Conservation (phyloP, 2,888 invertebrate species). For the Phaedon cochleariae region DNA sequence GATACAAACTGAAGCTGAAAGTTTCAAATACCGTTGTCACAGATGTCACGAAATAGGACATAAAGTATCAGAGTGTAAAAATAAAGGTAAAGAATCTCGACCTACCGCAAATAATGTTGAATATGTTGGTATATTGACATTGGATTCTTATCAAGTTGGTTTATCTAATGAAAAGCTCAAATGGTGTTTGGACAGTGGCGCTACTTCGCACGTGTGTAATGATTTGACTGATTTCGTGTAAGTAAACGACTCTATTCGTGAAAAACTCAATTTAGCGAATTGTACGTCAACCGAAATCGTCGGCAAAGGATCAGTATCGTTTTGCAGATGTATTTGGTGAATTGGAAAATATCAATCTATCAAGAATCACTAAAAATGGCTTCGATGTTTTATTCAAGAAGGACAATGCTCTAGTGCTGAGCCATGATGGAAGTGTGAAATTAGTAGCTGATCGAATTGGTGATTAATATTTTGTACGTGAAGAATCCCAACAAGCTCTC, state of each 20-base stretch:
- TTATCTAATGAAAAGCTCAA: neutral
- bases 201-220: neutral
- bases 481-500: neutral
- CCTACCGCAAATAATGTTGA: neutral
- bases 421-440: neutral
- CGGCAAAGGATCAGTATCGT: too few species aligned
- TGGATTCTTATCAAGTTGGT: neutral
- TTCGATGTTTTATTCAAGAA: constrained; percentile 23
- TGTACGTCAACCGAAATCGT: too few species aligned
- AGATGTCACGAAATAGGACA: neutral
- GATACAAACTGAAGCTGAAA: neutral
- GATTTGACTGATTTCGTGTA: neutral
- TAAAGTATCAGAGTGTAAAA: neutral
- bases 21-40: neutral
- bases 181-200: neutral
- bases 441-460: constrained; percentile 23
- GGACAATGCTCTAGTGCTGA: constrained; percentile 18
- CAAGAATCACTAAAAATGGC: constrained; percentile 23
- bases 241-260: neutral
- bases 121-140: neutral
- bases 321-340: too few species aligned
- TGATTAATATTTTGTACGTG: constrained; percentile 22
- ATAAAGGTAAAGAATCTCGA: neutral
- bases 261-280: too few species aligned
- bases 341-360: too few species aligned